Conservation (phyloP, 2,797 vertebrate genomes). For the Apodemus agrarius region DNA sequence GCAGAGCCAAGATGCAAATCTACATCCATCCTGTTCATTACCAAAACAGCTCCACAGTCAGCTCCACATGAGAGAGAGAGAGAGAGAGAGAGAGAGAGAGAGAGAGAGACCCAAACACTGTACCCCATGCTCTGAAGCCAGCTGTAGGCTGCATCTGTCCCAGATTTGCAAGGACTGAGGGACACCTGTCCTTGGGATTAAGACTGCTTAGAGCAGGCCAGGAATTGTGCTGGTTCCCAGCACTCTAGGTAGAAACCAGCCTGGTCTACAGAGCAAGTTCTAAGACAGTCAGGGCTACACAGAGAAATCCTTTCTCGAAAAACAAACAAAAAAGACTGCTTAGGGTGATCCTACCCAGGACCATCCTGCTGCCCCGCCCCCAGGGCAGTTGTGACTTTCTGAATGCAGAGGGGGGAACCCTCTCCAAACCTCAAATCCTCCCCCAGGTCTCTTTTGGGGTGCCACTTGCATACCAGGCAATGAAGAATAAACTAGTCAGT, state of each 20-base stretch:
- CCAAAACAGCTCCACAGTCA: not conserved
- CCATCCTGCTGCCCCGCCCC: not conserved
- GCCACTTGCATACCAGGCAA: not conserved
- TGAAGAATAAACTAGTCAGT: not conserved
- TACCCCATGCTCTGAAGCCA: not conserved
- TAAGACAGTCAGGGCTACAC: not conserved
- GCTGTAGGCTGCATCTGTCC: not conserved
- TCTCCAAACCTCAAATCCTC: not conserved
- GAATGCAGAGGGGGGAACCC: not conserved
- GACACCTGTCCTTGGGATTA: not conserved
- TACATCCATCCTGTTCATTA: constrained; percentile 8
- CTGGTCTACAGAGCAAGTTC: not conserved
- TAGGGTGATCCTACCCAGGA: not conserved
- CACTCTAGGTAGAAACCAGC: not conserved
- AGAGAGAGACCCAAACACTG: not conserved
- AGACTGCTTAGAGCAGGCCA: not conserved
- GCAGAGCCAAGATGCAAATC: not conserved
- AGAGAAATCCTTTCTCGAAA: not conserved
- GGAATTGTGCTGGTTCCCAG: not conserved
- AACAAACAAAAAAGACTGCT: not conserved
- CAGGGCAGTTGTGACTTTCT: not conserved
- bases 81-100: no score
- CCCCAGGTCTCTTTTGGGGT: not conserved
- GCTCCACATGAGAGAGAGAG: not conserved
- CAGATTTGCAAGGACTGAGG: not conserved